These are phyloP conservation scores for Melanogrammus aeglefinus DNA, from an alignment of 2,797 vertebrate genomes.

Conservation along the genomic window DNA sequence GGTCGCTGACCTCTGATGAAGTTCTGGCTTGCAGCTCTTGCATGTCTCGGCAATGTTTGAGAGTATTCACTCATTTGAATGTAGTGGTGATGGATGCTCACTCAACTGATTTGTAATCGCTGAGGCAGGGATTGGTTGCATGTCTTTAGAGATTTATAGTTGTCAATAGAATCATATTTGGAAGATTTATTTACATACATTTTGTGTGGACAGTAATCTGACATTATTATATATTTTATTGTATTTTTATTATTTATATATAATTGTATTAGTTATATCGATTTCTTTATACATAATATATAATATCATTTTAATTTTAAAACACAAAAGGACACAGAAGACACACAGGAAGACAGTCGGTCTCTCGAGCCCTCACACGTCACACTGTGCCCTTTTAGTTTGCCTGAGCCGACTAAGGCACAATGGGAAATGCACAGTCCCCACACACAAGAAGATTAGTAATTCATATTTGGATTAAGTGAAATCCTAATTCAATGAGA, in stretches of 20 bases:
- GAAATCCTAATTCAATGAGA: background rate
- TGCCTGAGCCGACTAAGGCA: background rate
- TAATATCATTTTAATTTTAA: background rate
- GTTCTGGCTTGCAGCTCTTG: background rate
- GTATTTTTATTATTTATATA: background rate
- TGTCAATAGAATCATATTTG: background rate
- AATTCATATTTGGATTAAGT: background rate
- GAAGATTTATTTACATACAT: no score
- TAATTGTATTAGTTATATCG: no score
- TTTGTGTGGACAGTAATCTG: no score
- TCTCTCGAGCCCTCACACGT: background rate
- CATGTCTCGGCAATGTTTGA: background rate
- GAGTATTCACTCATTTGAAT: background rate
- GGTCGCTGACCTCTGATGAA: background rate
- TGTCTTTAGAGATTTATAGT: background rate
- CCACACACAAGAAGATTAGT: background rate
- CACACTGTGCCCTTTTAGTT: background rate
- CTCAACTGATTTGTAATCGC: background rate
- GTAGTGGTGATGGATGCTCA: background rate
- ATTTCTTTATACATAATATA: no score
- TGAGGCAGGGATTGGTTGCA: background rate
- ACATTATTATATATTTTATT: no score
- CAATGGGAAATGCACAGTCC: background rate
- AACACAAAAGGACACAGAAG: background rate
- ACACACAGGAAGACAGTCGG: background rate